Evolutionary conservation across 2,888 invertebrate species (phyloP).

Genomic region (Falcaria lacertinaria): DNA sequence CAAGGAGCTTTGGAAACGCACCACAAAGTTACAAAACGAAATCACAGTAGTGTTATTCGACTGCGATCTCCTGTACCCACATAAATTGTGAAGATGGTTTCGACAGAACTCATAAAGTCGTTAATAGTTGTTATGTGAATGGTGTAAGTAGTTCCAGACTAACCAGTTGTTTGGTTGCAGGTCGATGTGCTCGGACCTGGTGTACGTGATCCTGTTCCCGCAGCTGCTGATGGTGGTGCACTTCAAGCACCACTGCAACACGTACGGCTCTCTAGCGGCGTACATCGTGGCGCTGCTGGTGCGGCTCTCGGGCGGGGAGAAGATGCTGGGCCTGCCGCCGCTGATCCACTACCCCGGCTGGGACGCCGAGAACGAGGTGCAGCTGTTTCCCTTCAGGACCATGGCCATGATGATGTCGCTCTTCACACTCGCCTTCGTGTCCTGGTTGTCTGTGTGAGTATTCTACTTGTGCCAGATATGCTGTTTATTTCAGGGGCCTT

Average conservation of each 20-base stretch:
- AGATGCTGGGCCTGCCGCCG: constrained; percentile 88
- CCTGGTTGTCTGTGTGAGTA: constrained; percentile 87
- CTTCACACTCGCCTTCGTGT: constrained; percentile 88
- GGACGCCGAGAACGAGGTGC: constrained; percentile 87
- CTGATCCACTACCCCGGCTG: constrained; percentile 94
- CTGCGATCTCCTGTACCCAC: too few relatives aligned
- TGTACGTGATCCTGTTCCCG: constrained; percentile 99
- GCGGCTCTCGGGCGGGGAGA: constrained; percentile 92
- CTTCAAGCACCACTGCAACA: constrained; percentile 95
- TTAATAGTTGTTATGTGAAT: too few relatives aligned
- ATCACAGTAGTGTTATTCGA: too few relatives aligned
- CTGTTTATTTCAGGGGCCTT: too few relatives aligned
- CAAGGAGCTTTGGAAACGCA: too few relatives aligned
- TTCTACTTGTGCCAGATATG: too few relatives aligned
- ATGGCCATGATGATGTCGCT: constrained; percentile 95
- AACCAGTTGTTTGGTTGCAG: constrained; percentile 55
- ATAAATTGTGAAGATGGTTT: too few relatives aligned
- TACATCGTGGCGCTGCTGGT: constrained; percentile 91
- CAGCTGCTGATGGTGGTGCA: constrained; percentile 99
- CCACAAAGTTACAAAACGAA: too few relatives aligned
- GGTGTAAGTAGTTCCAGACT: too few relatives aligned
- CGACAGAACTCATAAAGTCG: too few relatives aligned
- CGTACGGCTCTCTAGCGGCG: constrained; percentile 96
- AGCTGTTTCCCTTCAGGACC: constrained; percentile 97
- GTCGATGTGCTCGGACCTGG: constrained; percentile 99